Evolutionary conservation across 2,797 vertebrate genomes (phyloP).

Genomic region (Hirundo rustica): DNA sequence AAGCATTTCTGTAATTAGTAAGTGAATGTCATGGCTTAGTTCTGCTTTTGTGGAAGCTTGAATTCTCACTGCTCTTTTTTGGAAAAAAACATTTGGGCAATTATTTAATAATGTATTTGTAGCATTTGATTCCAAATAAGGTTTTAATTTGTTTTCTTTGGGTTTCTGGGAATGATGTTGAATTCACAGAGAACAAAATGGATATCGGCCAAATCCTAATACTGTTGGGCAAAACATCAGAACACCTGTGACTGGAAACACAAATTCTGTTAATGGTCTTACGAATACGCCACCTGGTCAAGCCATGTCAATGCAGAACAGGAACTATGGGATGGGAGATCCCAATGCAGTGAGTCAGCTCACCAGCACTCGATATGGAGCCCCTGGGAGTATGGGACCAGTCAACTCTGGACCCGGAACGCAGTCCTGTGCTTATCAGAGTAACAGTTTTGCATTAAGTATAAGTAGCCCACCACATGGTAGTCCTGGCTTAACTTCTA

Average conservation of each 20-base stretch:
- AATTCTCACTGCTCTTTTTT: not conserved
- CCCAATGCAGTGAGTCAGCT: conserved; percentile 83
- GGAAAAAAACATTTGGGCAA: not conserved
- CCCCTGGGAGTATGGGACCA: conserved; percentile 71
- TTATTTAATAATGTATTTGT: not conserved
- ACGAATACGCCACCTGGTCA: conserved; percentile 84
- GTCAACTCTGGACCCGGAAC: conserved; percentile 79
- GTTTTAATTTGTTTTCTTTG: conserved; percentile 11
- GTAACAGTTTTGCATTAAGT: conserved; percentile 82
- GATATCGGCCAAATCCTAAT: conserved; percentile 86
- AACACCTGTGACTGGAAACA: conserved; percentile 79
- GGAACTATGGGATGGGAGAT: conserved; percentile 84
- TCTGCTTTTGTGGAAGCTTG: not conserved
- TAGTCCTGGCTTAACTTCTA: conserved; percentile 86
- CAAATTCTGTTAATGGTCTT: conserved; percentile 81
- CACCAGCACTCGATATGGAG: conserved; percentile 78
- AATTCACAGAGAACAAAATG: conserved; percentile 88
- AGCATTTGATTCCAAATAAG: not conserved
- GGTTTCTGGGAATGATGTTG: conserved; percentile 11
- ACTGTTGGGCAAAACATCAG: conserved; percentile 79
- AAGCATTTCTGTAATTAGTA: not conserved
- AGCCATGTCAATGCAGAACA: conserved; percentile 79
- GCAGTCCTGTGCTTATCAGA: conserved; percentile 85
- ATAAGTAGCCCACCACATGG: conserved; percentile 91
- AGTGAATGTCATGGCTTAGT: not conserved